Percentiles rank a stretch among this genome's conserved stretches.
phyloP scores from a whole-genome alignment of 2,113 vertebrate genomes.

The Halcyon malimbica region DNA sequence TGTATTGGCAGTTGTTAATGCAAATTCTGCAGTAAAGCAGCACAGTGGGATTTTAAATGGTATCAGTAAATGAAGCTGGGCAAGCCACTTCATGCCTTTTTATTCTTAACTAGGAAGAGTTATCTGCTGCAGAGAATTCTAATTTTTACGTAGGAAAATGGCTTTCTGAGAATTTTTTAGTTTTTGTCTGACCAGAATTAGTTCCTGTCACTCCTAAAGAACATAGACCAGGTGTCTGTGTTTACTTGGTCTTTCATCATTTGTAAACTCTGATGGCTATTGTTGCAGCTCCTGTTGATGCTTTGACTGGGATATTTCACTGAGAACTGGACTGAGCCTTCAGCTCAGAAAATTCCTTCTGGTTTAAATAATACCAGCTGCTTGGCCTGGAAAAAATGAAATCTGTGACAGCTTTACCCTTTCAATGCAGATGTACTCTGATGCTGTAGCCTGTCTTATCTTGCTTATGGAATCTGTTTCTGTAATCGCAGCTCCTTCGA shows the following conservation, averaged over 20 bases:
- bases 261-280: background rate
- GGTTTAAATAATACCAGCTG: conserved; percentile 5
- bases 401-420: background rate
- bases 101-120: background rate
- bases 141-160: background rate
- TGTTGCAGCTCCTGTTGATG: background rate
- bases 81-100: background rate
- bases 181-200: background rate
- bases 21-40: background rate
- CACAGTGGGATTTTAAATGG: background rate
- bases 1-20: background rate
- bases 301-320: background rate
- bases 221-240: background rate
- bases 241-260: background rate
- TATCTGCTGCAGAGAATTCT: background rate
- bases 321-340: background rate
- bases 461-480: background rate
- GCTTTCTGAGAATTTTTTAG: background rate
- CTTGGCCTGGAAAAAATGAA: background rate
- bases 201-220: background rate
- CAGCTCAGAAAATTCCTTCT: background rate
- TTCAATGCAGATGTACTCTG: background rate
- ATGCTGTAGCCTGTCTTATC: background rate
- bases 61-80: background rate
- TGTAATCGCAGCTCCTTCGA: conserved; percentile 85